Conservation (phyloP, 1,140 invertebrate genomes). For the Brachystomella parvula region DNA sequence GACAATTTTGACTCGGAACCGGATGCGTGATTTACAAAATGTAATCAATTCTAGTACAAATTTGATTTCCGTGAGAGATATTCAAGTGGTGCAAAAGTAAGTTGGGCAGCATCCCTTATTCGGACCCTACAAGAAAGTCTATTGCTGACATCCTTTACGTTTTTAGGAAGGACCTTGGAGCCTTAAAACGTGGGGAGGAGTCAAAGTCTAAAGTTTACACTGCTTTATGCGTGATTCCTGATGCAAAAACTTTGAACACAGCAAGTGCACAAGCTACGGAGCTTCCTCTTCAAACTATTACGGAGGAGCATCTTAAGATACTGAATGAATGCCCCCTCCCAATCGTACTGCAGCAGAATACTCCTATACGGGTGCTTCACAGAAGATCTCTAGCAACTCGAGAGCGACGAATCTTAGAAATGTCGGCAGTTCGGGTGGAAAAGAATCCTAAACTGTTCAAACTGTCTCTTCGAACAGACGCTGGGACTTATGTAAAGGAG, state of each 20-base stretch:
- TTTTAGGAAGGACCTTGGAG: conserved; percentile 57
- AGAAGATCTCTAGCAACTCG: conserved; percentile 55
- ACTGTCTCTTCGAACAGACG: conserved; percentile 59
- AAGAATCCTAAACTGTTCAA: conserved; percentile 49
- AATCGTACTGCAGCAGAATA: conserved; percentile 55
- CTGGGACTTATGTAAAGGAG: conserved; percentile 64
- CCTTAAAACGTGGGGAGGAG: conserved; percentile 78
- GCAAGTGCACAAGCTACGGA: too few relatives aligned
- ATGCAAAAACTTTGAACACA: conserved; percentile 37
- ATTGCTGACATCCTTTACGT: too few relatives aligned
- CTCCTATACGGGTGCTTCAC: conserved; percentile 77
- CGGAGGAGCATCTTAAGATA: conserved; percentile 46
- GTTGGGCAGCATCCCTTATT: conserved; percentile 26
- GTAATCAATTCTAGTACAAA: conserved; percentile 54
- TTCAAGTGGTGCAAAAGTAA: conserved; percentile 56
- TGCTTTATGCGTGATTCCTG: conserved; percentile 60
- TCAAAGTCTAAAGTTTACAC: conserved; percentile 74
- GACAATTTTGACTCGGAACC: conserved; percentile 48
- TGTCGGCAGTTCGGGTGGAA: conserved; percentile 36
- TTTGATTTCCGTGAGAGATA: conserved; percentile 50
- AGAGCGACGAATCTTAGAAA: conserved; percentile 42
- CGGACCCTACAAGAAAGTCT: too few relatives aligned
- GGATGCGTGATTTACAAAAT: conserved; percentile 50
- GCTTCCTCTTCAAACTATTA: too few relatives aligned
- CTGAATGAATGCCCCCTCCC: conserved; percentile 44